Percentiles rank a stretch among this genome's conserved stretches.
Evolutionary conservation across 2,888 invertebrate genomes (phyloP).

Genomic region (Athripsodes cinereus): DNA sequence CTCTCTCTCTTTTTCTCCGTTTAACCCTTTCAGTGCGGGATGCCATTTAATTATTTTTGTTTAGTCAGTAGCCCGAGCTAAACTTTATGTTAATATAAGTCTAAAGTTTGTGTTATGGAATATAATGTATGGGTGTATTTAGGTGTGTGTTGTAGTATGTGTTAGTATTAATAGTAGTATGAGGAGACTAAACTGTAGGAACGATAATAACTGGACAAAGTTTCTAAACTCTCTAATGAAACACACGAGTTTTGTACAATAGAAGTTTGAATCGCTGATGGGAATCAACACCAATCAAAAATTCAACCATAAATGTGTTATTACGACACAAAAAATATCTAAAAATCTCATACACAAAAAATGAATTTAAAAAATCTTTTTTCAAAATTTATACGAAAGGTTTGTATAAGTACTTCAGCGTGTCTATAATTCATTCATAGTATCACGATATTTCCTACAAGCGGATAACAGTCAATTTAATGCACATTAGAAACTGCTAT

Average conservation of each 20-base stretch:
- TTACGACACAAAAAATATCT: too few species aligned
- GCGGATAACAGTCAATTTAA: too few species aligned
- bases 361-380: too few species aligned
- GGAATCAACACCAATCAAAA: neutral
- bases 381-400: too few species aligned
- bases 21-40: slow-evolving; percentile 4
- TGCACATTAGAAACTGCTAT: too few species aligned
- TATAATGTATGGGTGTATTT: neutral
- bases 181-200: slow-evolving; percentile 8
- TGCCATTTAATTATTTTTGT: slow-evolving; percentile 11
- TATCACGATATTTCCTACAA: too few species aligned
- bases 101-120: slow-evolving; percentile 6
- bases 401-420: too few species aligned
- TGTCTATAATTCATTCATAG: too few species aligned
- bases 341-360: too few species aligned
- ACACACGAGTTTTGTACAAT: slow-evolving; percentile 15
- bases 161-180: neutral
- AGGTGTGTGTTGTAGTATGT: neutral
- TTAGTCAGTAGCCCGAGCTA: slow-evolving; percentile 9
- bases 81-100: slow-evolving; percentile 15
- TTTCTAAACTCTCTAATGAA: slow-evolving; percentile 22
- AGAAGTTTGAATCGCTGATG: neutral
- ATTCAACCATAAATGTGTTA: too few species aligned
- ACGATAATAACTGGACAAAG: slow-evolving; percentile 19
- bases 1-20: too few species aligned